Evolutionary conservation across 2,888 invertebrate genomes (phyloP).

Genomic region (Drosophila meridionalis): DNA sequence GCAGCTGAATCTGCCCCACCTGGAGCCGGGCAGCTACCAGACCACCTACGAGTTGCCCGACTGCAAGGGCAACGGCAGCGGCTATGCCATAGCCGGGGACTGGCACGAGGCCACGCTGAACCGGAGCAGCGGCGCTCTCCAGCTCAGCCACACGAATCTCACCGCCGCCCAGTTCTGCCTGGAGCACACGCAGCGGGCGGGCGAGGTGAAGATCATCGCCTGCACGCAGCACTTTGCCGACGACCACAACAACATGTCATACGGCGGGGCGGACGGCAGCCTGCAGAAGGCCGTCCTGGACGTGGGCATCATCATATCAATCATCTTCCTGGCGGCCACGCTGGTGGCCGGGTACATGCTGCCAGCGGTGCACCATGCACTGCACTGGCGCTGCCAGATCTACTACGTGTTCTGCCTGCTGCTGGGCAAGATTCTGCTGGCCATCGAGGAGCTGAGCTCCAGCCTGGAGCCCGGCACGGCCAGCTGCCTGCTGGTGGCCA

Average conservation of each 20-base stretch:
- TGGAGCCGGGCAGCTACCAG: conserved; percentile 64
- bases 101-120: conserved; percentile 67
- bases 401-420: conserved; percentile 94
- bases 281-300: conserved; percentile 90
- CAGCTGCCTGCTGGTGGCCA: conserved; percentile 88
- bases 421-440: conserved; percentile 92
- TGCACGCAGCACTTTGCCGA: conserved; percentile 87
- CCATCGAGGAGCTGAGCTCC: conserved; percentile 90
- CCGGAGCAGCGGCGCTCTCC: conserved; percentile 54
- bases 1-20: conserved; percentile 62
- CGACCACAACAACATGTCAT: conserved; percentile 18
- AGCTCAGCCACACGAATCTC: conserved; percentile 66
- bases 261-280: conserved; percentile 19
- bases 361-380: conserved; percentile 93
- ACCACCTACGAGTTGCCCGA: conserved; percentile 80
- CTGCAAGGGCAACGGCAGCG: conserved; percentile 51
- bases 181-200: conserved; percentile 67
- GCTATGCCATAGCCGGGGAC: conserved; percentile 81
- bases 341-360: conserved; percentile 91
- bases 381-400: conserved; percentile 95
- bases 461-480: conserved; percentile 86
- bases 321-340: conserved; percentile 92
- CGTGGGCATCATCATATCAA: conserved; percentile 91
- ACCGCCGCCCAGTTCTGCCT: conserved; percentile 72
- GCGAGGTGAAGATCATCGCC: conserved; percentile 87